Evolutionary conservation across 2,888 invertebrate species (phyloP).

Genomic region (Protophormia terraenovae): DNA sequence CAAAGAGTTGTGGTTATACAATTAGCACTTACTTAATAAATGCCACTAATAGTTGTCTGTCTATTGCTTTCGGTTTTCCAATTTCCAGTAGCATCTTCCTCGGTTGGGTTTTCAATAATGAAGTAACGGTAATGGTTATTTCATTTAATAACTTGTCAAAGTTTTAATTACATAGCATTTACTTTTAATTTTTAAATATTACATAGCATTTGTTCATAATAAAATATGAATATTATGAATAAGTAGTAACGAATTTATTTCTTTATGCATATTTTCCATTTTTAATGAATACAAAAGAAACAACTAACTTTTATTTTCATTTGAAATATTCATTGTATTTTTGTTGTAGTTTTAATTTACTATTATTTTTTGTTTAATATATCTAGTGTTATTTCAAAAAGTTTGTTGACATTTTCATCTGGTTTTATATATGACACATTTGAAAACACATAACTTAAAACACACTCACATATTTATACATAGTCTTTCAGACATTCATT

Average conservation of each 20-base stretch:
- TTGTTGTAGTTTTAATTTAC: background rate
- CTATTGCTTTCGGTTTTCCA: background rate
- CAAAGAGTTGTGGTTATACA: background rate
- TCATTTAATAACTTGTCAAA: slow-evolving; percentile 39
- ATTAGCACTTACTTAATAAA: slow-evolving; percentile 2
- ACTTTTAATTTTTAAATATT: background rate
- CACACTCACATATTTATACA: background rate
- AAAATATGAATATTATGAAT: background rate
- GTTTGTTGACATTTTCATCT: slow-evolving; percentile 59
- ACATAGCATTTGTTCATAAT: background rate
- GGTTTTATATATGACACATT: slow-evolving; percentile 40
- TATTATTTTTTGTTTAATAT: too few relatives aligned
- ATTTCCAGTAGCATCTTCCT: slow-evolving; percentile 31
- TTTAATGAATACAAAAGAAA: background rate
- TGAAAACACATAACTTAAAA: background rate
- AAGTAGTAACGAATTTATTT: background rate
- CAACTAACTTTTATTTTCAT: slow-evolving; percentile 19
- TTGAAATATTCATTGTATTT: background rate
- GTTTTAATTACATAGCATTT: slow-evolving; percentile 43
- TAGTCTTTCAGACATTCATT: background rate
- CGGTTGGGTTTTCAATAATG: background rate
- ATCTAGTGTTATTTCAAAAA: slow-evolving; percentile 17
- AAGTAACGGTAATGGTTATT: slow-evolving; percentile 15
- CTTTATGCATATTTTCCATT: background rate
- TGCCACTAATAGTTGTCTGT: background rate